Percentiles rank a stretch among this genome's conserved stretches.
Conservation (phyloP, 2,797 vertebrate species). For the Craterocephalus amniculus region DNA sequence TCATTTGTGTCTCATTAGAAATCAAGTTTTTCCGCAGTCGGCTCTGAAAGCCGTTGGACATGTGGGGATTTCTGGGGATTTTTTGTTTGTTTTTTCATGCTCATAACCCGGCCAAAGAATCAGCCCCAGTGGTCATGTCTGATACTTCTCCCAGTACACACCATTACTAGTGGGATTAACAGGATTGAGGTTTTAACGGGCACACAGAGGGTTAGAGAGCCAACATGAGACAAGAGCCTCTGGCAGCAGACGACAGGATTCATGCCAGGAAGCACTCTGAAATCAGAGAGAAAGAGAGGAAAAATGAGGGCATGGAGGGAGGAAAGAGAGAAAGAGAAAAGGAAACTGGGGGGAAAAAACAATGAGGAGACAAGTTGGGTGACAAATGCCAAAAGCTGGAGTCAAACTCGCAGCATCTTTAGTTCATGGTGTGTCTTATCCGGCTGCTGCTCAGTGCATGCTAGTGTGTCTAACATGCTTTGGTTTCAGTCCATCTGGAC, state of each 20-base stretch:
- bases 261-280: slow-evolving; percentile 62
- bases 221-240: slow-evolving; percentile 67
- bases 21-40: slow-evolving; percentile 29
- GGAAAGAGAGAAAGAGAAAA: slow-evolving; percentile 28
- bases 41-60: slow-evolving; percentile 38
- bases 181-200: slow-evolving; percentile 55
- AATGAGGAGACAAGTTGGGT: slow-evolving; percentile 65
- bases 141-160: slow-evolving; percentile 72
- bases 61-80: slow-evolving; percentile 35
- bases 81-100: slow-evolving; percentile 20
- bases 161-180: slow-evolving; percentile 78
- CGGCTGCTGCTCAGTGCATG: slow-evolving; percentile 45
- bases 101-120: slow-evolving; percentile 51
- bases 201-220: slow-evolving; percentile 46
- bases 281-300: slow-evolving; percentile 33
- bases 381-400: slow-evolving; percentile 52
- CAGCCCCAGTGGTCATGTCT: slow-evolving; percentile 68
- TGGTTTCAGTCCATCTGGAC: slow-evolving; percentile 67
- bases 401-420: slow-evolving; percentile 50
- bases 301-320: slow-evolving; percentile 33
- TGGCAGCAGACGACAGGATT: slow-evolving; percentile 50
- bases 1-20: slow-evolving; percentile 41
- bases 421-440: slow-evolving; percentile 35
- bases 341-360: slow-evolving; percentile 26
- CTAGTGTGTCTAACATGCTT: slow-evolving; percentile 70